phyloP scores from a whole-genome alignment of 2,113 vertebrate species.

The Apodemus speciosus region DNA sequence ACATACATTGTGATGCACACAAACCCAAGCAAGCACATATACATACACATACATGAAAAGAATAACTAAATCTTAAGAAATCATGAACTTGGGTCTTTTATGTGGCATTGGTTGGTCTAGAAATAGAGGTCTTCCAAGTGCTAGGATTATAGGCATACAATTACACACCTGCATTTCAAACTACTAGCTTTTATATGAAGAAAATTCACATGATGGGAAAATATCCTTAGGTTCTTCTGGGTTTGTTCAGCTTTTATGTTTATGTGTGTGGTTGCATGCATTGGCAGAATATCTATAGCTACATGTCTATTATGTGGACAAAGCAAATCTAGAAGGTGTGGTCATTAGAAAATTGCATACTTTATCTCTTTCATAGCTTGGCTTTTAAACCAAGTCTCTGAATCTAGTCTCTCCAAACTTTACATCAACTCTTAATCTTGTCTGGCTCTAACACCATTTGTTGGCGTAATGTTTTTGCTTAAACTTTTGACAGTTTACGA shows the following conservation, averaged over 20 bases:
- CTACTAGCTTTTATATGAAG: background rate
- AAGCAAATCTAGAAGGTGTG: slow-evolving; percentile 5
- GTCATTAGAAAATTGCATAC: background rate
- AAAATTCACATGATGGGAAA: background rate
- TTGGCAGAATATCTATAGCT: background rate
- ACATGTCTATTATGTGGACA: background rate
- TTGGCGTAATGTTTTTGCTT: slow-evolving; percentile 22
- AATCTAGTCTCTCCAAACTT: slow-evolving; percentile 10
- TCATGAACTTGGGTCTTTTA: background rate
- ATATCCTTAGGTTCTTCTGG: background rate
- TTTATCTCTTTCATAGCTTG: slow-evolving; percentile 20
- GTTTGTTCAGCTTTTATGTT: background rate
- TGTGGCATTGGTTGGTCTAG: background rate
- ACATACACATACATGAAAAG: background rate
- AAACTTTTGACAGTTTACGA: slow-evolving; percentile 1
- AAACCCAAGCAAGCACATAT: background rate
- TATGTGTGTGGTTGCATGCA: background rate
- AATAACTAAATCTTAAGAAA: background rate
- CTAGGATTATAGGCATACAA: background rate
- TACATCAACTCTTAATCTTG: background rate
- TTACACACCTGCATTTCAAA: background rate
- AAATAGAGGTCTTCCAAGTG: background rate
- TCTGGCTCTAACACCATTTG: background rate
- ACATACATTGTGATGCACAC: background rate
- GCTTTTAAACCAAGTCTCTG: slow-evolving; percentile 10